Evolutionary conservation across 2,888 invertebrate species (phyloP), one percentile per base, ranked within the genome.

Genomic region (Subacronicta megacephala): DNA sequence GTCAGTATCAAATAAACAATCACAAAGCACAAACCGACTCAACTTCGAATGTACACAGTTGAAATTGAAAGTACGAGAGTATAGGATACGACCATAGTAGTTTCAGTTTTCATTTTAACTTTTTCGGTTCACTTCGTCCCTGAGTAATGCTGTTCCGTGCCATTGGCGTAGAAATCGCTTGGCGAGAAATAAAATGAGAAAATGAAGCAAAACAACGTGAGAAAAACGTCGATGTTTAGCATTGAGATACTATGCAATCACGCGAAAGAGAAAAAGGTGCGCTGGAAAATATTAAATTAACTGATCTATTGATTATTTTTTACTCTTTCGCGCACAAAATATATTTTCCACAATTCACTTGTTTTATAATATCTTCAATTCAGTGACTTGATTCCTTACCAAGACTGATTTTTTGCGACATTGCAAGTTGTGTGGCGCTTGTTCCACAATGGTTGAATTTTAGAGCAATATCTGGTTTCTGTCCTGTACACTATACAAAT

Each of bases 121-220:
- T 61, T 71, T 58, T 57, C 69, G 50, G 44, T 62, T 54, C 51
- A 38, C 33, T 55, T 42, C 49, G 43, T 46, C 73, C 45, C 61
- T 67, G 62, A 62, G 74, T 62, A 54, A 69, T 63, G 40, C 42
- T 44, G 57, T 69, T 69, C 50, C 46, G 54, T 66, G 33, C 67
- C 49, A 68, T 42, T 68, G 40, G 17, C 53, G 36, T 35, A 23
- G 64, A 58, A 69, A 62, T 50, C 47, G 23, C 26, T 33, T 31
- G 55, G 40, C 45, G 62, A 36, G 45, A 52, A 66, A 64, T 64
- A 64, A 63, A 66, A 65, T 29, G 40, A 37, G 59, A 72, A 59
- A 59, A 67, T 67, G 46, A 67, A 61, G 50, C 29, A 44, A 60
- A 60, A 23, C 35, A 67, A 42, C 50, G 42, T 44, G 33, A 37